phyloP scores from a whole-genome alignment of 2,888 invertebrate species.

The Meganola albula region DNA sequence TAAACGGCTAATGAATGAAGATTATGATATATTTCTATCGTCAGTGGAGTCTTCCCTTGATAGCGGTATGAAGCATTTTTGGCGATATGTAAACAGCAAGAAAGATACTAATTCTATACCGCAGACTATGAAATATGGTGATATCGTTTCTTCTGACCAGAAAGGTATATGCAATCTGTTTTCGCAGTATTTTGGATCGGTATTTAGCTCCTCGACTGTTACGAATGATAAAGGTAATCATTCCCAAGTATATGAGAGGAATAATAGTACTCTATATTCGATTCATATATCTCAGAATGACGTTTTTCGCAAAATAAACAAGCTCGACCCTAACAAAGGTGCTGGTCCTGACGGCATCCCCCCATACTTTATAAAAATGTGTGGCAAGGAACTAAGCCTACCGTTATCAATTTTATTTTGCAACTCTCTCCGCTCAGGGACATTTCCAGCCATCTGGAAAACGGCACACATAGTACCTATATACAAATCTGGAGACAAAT shows the following conservation, averaged over 20 bases:
- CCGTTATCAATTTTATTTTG: slow-evolving; percentile 12
- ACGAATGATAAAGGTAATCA: not conserved
- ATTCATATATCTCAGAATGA: not conserved
- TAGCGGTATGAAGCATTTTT: slow-evolving; percentile 3
- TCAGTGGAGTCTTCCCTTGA: slow-evolving; percentile 1
- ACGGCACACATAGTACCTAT: slow-evolving; percentile 14
- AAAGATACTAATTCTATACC: slow-evolving; percentile 1
- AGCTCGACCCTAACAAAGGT: not conserved
- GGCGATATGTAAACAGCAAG: slow-evolving; percentile 4
- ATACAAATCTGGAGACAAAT: slow-evolving; percentile 12
- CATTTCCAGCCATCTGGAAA: slow-evolving; percentile 16
- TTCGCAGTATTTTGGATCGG: slow-evolving; percentile 5
- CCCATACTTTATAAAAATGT: not conserved
- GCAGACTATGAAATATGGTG: not conserved
- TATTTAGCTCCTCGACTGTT: not conserved
- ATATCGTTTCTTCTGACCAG: not conserved
- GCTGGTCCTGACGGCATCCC: not conserved
- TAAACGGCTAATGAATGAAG: not conserved
- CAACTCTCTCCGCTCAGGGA: slow-evolving; percentile 9
- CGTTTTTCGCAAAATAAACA: not conserved
- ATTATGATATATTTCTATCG: not conserved
- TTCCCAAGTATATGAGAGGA: not conserved
- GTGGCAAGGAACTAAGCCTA: not conserved
- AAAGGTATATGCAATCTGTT: slow-evolving; percentile 3
- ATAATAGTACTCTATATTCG: not conserved